phyloP scores from a whole-genome alignment of 2,888 invertebrate species.

The Aplocera efformata region DNA sequence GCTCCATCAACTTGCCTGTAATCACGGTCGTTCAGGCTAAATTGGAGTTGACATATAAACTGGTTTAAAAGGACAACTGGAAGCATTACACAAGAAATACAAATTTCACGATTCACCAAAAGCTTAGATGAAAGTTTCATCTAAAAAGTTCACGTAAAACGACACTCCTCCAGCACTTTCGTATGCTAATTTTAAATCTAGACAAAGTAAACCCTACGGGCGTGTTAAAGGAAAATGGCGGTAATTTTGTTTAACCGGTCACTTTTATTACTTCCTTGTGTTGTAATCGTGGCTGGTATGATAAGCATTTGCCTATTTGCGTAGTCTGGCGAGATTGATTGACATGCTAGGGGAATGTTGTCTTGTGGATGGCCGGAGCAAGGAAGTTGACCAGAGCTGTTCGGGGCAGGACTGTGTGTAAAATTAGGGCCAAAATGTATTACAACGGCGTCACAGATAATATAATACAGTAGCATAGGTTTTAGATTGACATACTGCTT shows the following conservation, averaged over 20 bases:
- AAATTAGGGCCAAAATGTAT: no score
- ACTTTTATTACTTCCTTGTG: constrained; percentile 22
- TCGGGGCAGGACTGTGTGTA: no score
- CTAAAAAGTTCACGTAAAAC: no score
- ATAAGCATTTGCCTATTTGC: constrained; percentile 26
- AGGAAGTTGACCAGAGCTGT: constrained; percentile 3
- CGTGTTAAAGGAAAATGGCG: constrained; percentile 15
- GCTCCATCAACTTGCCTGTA: constrained; percentile 37
- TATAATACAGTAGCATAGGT: no score
- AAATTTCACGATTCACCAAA: no score
- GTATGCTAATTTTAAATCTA: background rate
- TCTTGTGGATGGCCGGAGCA: constrained; percentile 19
- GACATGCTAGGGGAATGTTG: constrained; percentile 31
- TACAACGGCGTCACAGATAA: no score
- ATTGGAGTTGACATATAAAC: constrained; percentile 23
- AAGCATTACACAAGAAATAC: no score
- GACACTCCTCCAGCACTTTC: no score
- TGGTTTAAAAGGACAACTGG: constrained; percentile 1
- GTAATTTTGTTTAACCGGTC: constrained; percentile 19
- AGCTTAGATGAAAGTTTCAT: no score
- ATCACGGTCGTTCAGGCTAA: constrained; percentile 42
- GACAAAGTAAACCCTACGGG: constrained; percentile 11
- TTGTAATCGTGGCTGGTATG: constrained; percentile 19
- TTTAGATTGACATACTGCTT: no score
- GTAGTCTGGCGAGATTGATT: constrained; percentile 29